phyloP scores from a whole-genome alignment of 2,797 vertebrate genomes.

The Takifugu ocellatus region DNA sequence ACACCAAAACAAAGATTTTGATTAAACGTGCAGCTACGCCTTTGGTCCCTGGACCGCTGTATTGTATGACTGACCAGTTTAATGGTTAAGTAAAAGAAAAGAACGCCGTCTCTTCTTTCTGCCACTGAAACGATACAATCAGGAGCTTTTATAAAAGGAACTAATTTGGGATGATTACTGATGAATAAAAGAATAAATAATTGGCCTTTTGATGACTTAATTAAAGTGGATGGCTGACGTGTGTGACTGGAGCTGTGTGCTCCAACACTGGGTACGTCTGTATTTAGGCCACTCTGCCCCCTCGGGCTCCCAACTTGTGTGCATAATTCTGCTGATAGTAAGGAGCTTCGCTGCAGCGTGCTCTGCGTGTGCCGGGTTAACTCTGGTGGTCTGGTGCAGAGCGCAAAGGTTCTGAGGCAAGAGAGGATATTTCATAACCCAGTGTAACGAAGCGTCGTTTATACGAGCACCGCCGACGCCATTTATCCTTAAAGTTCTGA shows the following conservation, averaged over 20 bases:
- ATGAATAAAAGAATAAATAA: constrained; percentile 6
- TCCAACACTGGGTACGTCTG: constrained; percentile 52
- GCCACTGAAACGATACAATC: neutral
- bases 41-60: neutral
- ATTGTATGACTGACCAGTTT: neutral
- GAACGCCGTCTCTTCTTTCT: neutral
- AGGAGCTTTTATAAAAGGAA: too few species aligned
- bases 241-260: constrained; percentile 34
- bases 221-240: constrained; percentile 34
- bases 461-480: constrained; percentile 39
- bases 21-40: constrained; percentile 24
- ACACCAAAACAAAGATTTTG: constrained; percentile 19
- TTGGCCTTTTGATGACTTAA: constrained; percentile 42
- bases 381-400: too few species aligned
- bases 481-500: constrained; percentile 56
- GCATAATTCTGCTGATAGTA: constrained; percentile 61
- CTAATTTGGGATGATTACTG: constrained; percentile 3
- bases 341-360: constrained; percentile 38
- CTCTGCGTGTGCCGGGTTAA: too few species aligned
- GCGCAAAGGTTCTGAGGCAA: too few species aligned
- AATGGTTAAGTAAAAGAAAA: constrained; percentile 2
- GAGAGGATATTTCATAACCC: neutral
- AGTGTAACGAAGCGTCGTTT: constrained; percentile 30
- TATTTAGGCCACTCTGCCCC: constrained; percentile 74
- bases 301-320: constrained; percentile 65